phyloP scores from a whole-genome alignment of 2,797 vertebrate genomes.

The Catamblyrhynchus diadema region DNA sequence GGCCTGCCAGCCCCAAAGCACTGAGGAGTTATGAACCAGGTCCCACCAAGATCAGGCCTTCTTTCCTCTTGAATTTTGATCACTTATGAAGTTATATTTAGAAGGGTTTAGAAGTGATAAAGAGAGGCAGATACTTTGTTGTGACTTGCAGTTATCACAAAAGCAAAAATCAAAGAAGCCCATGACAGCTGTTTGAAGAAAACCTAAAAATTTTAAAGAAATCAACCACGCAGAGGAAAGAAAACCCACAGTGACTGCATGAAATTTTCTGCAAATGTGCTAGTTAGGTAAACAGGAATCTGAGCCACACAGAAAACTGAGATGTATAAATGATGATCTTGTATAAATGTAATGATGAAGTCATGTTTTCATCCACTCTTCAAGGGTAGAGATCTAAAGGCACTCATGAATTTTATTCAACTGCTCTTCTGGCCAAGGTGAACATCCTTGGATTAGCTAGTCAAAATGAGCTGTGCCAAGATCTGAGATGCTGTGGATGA shows the following conservation, averaged over 20 bases:
- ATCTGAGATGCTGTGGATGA: background rate
- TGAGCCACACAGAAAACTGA: background rate
- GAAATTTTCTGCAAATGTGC: background rate
- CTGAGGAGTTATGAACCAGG: background rate
- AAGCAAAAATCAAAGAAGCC: constrained; percentile 33
- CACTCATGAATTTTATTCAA: background rate
- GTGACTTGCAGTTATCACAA: constrained; percentile 4
- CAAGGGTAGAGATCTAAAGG: background rate
- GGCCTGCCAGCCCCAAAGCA: background rate
- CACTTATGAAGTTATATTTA: background rate
- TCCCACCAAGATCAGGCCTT: background rate
- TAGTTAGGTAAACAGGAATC: background rate
- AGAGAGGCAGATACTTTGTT: background rate
- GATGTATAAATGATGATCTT: background rate
- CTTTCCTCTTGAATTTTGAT: background rate
- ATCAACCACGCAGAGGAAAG: background rate
- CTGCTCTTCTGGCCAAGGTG: background rate
- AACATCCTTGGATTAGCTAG: background rate
- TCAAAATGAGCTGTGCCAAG: background rate
- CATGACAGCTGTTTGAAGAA: constrained; percentile 11
- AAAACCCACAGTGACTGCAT: background rate
- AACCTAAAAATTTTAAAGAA: background rate
- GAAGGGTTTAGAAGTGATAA: background rate
- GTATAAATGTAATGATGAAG: background rate
- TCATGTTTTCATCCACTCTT: background rate